Evolutionary conservation across 2,888 invertebrate genomes (phyloP), one percentile per base, ranked within the genome.

Genomic region (Ischnura elegans): DNA sequence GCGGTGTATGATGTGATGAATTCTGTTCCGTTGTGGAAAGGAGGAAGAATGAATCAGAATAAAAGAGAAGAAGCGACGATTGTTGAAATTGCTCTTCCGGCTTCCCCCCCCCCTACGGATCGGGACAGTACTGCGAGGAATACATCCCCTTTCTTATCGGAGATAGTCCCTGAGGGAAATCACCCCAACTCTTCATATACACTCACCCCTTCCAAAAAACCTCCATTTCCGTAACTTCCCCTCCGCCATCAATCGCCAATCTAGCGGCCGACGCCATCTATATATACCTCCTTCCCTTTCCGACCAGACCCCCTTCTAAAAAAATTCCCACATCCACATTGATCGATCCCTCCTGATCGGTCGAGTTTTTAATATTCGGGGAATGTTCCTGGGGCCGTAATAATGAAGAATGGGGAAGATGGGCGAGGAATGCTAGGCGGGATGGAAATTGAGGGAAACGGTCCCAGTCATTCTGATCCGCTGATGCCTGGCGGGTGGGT

Each of bases 341-440:
- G 76, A 76, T 76, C 36, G 51, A 51, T 51, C 51, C 19, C n/a
- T 8, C 47, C 8, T 4, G 76, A 76, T 76, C 76, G 76, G 76
- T 36, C 25, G 29, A 36, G 36, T 29, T 61, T 76, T 76, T 76
- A 76, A 76, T 76, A 76, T 76, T 76, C 76, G 76, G 36, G 76
- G 76, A 76, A 76, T 76, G 76, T 25, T 76, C 76, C 76, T 13
- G 13, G 25, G 76, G 76, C 76, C 76, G 76, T 76, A 76, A 76
- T 76, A 76, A 76, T 76, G 76, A 76, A 76, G 21, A 76, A 76
- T 76, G 76, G 76, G 76, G 76, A 76, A 76, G 76, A 76, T 76
- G 76, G 76, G 29, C 76, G 36, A 29, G 76, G 76, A 76, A 76
- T 76, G 76, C n/a, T 2, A 16, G 25, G 2, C 25, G 61, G 16